Base-by-base conservation (phyloP, 2,797 vertebrate genomes). In the Poecilia velifera region DNA sequence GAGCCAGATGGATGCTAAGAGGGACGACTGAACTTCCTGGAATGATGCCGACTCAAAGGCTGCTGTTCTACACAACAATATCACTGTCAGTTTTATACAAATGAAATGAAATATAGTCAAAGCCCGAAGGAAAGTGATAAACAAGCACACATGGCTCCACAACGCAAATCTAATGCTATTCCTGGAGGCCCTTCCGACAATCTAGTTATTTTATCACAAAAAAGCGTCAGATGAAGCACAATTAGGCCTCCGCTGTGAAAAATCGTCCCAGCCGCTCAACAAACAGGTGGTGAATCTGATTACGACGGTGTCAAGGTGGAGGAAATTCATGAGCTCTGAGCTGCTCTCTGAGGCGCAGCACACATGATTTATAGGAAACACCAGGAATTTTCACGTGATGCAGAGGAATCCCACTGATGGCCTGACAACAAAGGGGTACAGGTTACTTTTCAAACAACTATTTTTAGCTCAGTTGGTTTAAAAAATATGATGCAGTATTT, bases 261-360 rank as follows among this genome's bases (percentile, higher is more conserved):
- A 89, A 86, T 85, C 28, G 74, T 77, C 79, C 85, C 87, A 7
- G 77, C 74, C 83, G 86, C 86, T 16, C 82, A 76, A 90, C 83
- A 92, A 92, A 93, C 94, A 94, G 94, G 91, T 95, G 95, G 93
- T 55, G 66, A 93, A 95, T 91, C 77, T 85, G 86, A 94, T 93
- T 93, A 91, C 66, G 76, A 76, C 31, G 57, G 62, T 88, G 89
- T 88, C 68, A 85, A 85, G 90, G 86, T 86, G 87, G 84, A 84
- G 78, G 62, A 80, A 82, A 85, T 85, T 82, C 82, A 88, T 82
- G 75, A 85, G 89, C 89, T 89, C 72, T 77, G 89, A 91, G 85
- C 55, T 75, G 31, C 80, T 88, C 86, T 89, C 76, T 74, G 71
- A 87, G 88, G 87, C 76, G 80, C 70, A 13, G 86, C 76, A 74